phyloP scores from a whole-genome alignment of 2,888 invertebrate species.

The Sarcophaga carnaria region DNA sequence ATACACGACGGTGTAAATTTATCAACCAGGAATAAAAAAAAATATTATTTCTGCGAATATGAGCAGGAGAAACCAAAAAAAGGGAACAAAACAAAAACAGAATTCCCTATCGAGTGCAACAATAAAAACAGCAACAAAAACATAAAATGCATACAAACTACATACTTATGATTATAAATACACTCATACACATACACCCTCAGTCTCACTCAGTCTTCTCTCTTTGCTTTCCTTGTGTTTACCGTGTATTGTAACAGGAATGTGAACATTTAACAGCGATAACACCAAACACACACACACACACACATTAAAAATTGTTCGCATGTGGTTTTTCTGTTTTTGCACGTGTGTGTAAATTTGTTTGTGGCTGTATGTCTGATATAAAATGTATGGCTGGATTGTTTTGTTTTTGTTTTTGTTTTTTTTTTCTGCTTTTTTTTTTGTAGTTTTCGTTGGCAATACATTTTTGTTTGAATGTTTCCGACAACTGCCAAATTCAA shows the following conservation, averaged over 20 bases:
- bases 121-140: conserved; percentile 18
- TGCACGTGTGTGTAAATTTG: too few relatives aligned
- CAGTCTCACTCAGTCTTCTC: background rate
- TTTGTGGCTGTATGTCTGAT: background rate
- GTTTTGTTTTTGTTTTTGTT: too few relatives aligned
- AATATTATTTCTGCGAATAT: background rate
- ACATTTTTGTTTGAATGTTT: conserved; percentile 37
- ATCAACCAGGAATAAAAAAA: background rate
- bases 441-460: conserved; percentile 7
- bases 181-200: background rate
- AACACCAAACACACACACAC: background rate
- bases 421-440: background rate
- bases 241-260: background rate
- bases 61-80: background rate
- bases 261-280: conserved; percentile 10
- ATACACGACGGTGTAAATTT: conserved; percentile 39
- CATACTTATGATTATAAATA: background rate
- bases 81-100: background rate
- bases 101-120: conserved; percentile 31
- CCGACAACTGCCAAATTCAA: conserved; percentile 49
- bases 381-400: background rate
- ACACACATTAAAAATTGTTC: too few relatives aligned
- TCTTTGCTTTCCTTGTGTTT: too few relatives aligned
- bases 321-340: too few relatives aligned
- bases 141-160: background rate